Evolutionary conservation across 30 jellyfish, hydroid and myxozoan genomes (phyloP).

Genomic region (Nemopilema nomurai): DNA sequence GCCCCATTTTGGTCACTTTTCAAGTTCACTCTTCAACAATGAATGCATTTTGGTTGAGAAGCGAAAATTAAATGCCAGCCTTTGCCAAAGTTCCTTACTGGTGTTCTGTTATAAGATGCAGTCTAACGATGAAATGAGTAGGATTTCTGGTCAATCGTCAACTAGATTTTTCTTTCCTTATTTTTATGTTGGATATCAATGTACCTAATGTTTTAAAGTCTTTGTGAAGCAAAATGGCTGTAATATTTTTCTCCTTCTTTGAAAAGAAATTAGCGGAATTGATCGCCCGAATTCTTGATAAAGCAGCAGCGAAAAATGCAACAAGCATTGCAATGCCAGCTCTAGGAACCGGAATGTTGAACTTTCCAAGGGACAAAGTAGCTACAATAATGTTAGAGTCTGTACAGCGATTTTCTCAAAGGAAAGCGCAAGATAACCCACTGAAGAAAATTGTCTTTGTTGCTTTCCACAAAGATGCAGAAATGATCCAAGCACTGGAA

Average conservation of each 20-base stretch:
- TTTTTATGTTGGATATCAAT: too few relatives aligned
- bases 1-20: too few relatives aligned
- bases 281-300: not conserved
- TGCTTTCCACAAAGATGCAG: constrained; percentile 27
- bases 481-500: constrained; percentile 27
- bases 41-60: too few relatives aligned
- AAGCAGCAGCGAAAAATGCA: constrained; percentile 13
- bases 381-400: constrained; percentile 32
- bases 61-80: too few relatives aligned
- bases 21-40: too few relatives aligned
- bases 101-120: too few relatives aligned
- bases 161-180: too few relatives aligned
- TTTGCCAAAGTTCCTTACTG: too few relatives aligned
- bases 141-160: too few relatives aligned
- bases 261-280: constrained; percentile 8
- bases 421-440: not conserved
- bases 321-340: constrained; percentile 49
- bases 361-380: constrained; percentile 50
- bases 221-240: too few relatives aligned
- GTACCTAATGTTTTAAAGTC: too few relatives aligned
- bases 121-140: too few relatives aligned
- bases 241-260: not conserved
- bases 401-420: not conserved
- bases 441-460: constrained; percentile 27
- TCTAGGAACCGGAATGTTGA: constrained; percentile 50